Conservation (phyloP, 2,888 invertebrate species). For the Cosmia trapezina region DNA sequence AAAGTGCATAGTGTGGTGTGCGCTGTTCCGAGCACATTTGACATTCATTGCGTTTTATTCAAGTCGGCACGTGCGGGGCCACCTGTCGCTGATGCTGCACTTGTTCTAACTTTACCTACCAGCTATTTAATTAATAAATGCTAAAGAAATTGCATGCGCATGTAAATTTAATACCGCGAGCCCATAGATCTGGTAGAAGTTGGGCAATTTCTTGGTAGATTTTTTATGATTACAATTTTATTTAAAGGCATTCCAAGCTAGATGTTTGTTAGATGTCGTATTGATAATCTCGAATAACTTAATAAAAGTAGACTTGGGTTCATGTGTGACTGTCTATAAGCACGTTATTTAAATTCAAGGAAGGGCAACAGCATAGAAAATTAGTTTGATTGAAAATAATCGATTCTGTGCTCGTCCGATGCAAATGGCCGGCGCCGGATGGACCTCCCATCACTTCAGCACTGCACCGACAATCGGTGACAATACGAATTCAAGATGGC, state of each 20-base stretch:
- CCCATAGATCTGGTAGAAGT: conserved; percentile 13
- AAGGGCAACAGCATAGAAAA: conserved; percentile 61
- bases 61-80: conserved; percentile 87
- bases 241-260: conserved; percentile 8
- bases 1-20: conserved; percentile 61
- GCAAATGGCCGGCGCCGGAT: conserved; percentile 90
- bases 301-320: conserved; percentile 22
- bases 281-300: conserved; percentile 40
- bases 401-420: conserved; percentile 86
- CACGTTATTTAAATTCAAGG: conserved; percentile 62
- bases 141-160: conserved; percentile 62
- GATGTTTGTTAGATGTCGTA: conserved; percentile 22
- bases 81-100: conserved; percentile 88
- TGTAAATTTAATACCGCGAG: conserved; percentile 23
- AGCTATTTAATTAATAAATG: conserved; percentile 62
- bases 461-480: conserved; percentile 78
- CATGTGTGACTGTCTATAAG: conserved; percentile 43
- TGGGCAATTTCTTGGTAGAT: conserved; percentile 15
- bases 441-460: conserved; percentile 87
- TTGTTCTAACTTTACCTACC: conserved; percentile 70
- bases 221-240: conserved; percentile 15
- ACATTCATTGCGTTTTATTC: conserved; percentile 90
- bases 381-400: conserved; percentile 76
- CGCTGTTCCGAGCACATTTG: conserved; percentile 80
- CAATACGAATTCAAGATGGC: conserved; percentile 88